These are phyloP conservation scores for Epizoanthus illoricatus DNA, from an alignment of 92 coral and sea anemone species.

Conservation along the genomic window DNA sequence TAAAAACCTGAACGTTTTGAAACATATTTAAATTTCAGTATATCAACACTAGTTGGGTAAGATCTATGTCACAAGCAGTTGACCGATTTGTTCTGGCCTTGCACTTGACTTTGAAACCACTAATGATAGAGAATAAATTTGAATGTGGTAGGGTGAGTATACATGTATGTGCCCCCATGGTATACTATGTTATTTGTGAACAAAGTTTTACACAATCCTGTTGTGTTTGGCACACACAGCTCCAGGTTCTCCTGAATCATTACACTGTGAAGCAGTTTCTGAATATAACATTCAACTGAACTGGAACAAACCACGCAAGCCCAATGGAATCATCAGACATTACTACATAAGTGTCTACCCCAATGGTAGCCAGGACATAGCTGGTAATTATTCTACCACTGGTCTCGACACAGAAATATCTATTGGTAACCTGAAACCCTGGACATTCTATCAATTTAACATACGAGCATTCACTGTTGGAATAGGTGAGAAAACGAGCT, in stretches of 20 bases:
- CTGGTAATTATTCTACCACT: conserved; percentile 12
- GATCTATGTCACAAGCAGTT: too few species aligned
- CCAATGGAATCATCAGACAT: background rate
- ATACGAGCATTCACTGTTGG: conserved; percentile 14
- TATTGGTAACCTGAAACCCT: conserved; percentile 7
- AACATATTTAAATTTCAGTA: too few species aligned
- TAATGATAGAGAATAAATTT: too few species aligned
- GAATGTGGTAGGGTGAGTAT: too few species aligned
- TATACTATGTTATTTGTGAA: too few species aligned
- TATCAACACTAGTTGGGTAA: too few species aligned
- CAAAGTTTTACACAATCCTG: background rate
- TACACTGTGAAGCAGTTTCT: background rate
- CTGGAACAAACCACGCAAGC: background rate
- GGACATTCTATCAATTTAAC: conserved; percentile 2
- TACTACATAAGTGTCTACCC: background rate
- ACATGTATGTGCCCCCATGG: too few species aligned
- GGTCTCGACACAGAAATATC: background rate
- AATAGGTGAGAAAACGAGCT: background rate
- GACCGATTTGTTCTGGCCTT: too few species aligned
- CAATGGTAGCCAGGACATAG: background rate
- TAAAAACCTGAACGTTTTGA: too few species aligned
- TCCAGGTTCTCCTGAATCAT: background rate
- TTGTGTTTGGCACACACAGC: background rate
- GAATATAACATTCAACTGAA: background rate
- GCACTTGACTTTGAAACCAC: too few species aligned